These are phyloP conservation scores for Anthophora plumipes DNA, from an alignment of 2,888 invertebrate species.

Conservation along the genomic window DNA sequence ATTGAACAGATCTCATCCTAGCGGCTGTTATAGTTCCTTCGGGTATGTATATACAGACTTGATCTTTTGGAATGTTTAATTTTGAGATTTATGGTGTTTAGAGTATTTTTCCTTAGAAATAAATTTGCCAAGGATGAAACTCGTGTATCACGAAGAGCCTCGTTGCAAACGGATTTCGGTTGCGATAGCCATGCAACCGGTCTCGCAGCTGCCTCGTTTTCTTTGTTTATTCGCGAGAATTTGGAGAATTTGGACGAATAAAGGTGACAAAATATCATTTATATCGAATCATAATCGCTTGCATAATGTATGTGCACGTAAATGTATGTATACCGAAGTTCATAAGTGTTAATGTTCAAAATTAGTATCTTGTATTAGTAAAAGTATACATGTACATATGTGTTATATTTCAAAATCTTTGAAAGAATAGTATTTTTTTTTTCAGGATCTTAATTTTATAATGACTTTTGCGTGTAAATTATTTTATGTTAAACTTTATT, in stretches of 20 bases:
- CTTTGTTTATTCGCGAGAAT: constrained; percentile 78
- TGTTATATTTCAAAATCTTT: no score
- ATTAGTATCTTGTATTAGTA: no score
- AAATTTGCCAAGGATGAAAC: not conserved
- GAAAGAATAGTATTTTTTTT: no score
- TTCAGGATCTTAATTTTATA: no score
- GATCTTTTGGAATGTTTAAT: no score
- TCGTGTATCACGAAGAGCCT: constrained; percentile 44
- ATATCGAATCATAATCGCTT: not conserved
- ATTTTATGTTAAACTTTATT: no score
- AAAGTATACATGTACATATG: no score
- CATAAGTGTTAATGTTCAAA: no score
- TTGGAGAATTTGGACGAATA: constrained; percentile 68
- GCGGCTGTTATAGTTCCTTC: constrained; percentile 82
- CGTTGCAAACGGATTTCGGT: constrained; percentile 78
- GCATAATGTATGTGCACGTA: no score
- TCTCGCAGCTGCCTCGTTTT: constrained; percentile 82
- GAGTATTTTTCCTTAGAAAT: not conserved
- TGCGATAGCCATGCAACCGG: constrained; percentile 85
- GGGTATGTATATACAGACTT: constrained; percentile 64
- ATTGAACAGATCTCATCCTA: constrained; percentile 82
- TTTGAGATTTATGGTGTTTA: no score
- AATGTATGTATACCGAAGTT: no score
- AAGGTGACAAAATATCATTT: not conserved
- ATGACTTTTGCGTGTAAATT: no score